phyloP scores from a whole-genome alignment of 2,888 invertebrate genomes.

The Panopea generosa region DNA sequence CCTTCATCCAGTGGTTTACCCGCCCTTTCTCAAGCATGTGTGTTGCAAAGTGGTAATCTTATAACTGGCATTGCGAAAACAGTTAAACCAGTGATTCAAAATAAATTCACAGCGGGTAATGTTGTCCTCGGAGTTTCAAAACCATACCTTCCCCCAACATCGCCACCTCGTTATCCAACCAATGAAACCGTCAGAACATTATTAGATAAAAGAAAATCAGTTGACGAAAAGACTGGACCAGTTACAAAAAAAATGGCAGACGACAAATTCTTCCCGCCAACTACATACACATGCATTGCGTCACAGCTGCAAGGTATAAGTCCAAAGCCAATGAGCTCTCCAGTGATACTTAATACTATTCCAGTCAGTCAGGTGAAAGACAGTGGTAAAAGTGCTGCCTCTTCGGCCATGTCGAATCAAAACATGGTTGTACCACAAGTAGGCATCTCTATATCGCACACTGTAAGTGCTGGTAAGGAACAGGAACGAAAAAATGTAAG shows the following conservation, averaged over 20 bases:
- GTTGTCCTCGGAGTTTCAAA: not conserved
- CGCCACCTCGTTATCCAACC: slow-evolving; percentile 75
- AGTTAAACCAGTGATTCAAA: no score
- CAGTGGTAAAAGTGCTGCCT: not conserved
- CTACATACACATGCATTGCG: slow-evolving; percentile 30
- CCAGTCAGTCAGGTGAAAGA: not conserved
- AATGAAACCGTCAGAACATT: slow-evolving; percentile 82
- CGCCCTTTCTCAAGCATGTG: no score
- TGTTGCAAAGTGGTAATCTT: no score
- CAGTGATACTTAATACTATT: slow-evolving; percentile 18
- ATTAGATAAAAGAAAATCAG: slow-evolving; percentile 74
- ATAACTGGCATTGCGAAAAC: no score
- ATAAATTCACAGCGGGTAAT: no score
- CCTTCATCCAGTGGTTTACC: no score
- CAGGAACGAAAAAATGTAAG: not conserved
- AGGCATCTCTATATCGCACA: not conserved
- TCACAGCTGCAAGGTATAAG: slow-evolving; percentile 25
- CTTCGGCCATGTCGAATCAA: not conserved
- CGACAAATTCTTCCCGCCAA: not conserved
- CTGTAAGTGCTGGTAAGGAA: not conserved
- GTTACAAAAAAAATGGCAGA: not conserved
- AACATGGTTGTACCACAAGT: not conserved
- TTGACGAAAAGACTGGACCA: slow-evolving; percentile 31
- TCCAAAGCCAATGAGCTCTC: slow-evolving; percentile 10
- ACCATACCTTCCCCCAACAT: slow-evolving; percentile 25